Base-by-base conservation (phyloP, 2,888 invertebrate genomes). In the Bursaphelenchus okinawaensis region DNA sequence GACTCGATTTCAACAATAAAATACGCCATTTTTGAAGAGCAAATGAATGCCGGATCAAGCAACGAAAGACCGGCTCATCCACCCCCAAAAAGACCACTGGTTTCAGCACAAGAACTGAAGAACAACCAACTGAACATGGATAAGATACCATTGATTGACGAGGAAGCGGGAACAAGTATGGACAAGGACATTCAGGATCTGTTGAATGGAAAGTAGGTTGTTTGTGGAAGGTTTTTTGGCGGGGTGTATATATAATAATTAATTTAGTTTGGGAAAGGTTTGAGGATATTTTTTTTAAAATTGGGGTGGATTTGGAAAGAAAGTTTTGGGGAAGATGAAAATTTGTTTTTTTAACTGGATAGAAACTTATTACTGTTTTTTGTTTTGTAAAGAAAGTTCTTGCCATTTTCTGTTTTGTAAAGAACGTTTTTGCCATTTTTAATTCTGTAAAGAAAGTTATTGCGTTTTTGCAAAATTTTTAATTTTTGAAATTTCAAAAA, bases 11-110 rank as follows among this genome's bases (percentile, higher is more conserved):
- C 82, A 91, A 91, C 84, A 91, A 92, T 85, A 91, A 91, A 86
- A 92, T 92, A 85, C 90, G 90, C 83, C 91, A 93, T 86, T 95
- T n/a, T 95, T 84, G 94, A 95, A 86, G 89, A 90, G 83, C 93
- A 93, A 69, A 92, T 94, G 59, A 66, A 64, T 8, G 63, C 58
- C 12, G 63, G 67, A 26, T 7, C 31, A 16, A 62, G 19, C 19
- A n/a, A 26, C 12, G 23, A 26, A 19, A 12, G 56, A 7, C 29
- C 61, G 22, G 40, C 55, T 26, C 61, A 56, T 7, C 69, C 69
- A 22, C 73, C 73, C n/a, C 31, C 68, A 20, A 76, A 75, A 40
- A 68, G 67, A 52, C 74, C 76, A 8, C 63, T 73, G 6, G 59
- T 73, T 24, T 63, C 57, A 29, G 40, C 29, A 8, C 63, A 64